Evolutionary conservation across 92 coral and sea anemone genomes (phyloP).

Genomic region (Diadumene lineata): DNA sequence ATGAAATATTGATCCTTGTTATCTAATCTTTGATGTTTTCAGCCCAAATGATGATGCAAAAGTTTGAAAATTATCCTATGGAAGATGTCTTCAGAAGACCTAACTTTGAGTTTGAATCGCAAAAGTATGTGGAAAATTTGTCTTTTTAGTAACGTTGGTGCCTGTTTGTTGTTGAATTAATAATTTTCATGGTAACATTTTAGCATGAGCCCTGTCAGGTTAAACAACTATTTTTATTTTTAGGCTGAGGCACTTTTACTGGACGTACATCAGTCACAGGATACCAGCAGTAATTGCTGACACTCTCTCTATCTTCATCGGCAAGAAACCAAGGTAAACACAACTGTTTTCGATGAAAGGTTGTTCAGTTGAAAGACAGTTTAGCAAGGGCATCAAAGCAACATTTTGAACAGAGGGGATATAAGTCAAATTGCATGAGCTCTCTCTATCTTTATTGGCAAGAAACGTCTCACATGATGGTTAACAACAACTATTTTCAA

Average conservation of each 20-base stretch:
- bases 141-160: too few species aligned
- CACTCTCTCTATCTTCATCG: conserved; percentile 72
- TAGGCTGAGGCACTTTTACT: conserved; percentile 81
- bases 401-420: too few species aligned
- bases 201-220: too few species aligned
- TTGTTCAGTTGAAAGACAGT: too few species aligned
- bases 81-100: conserved; percentile 96
- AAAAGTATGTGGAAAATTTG: conserved; percentile 89
- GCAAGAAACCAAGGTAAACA: conserved; percentile 85
- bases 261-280: conserved; percentile 93
- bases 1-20: too few species aligned
- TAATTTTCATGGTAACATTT: too few species aligned
- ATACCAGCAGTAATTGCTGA: conserved; percentile 97
- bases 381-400: too few species aligned
- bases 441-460: conserved; percentile 75
- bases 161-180: too few species aligned
- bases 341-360: too few species aligned
- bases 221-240: neutral
- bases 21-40: neutral
- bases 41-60: conserved; percentile 43
- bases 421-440: conserved; percentile 89
- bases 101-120: conserved; percentile 85
- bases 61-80: conserved; percentile 68
- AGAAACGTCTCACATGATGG: conserved; percentile 87
- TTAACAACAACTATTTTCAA: conserved; percentile 29